A percentile compares a stretch with the other conserved stretches of the same genome.
Conservation (phyloP, 1,140 invertebrate genomes). For the Hydropsyche tenuis region DNA sequence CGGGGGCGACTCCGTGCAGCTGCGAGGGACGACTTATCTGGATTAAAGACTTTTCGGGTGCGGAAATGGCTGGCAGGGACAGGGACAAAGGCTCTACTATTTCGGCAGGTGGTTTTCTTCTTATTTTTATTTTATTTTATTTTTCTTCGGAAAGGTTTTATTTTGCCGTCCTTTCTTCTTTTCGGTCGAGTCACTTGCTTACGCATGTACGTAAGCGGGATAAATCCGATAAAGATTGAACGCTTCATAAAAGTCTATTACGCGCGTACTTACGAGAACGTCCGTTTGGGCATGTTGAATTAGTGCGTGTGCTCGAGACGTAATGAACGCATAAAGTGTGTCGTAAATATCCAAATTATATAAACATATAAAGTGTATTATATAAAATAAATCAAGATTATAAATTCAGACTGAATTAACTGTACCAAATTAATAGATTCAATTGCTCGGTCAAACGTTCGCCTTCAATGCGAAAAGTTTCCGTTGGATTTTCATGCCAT, state of each 20-base stretch:
- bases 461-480: no score
- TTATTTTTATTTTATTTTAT: constrained; percentile 12
- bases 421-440: no score
- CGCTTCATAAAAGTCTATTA: constrained; percentile 24
- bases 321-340: no score
- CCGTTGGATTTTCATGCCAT: no score
- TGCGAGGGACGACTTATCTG: constrained; percentile 43
- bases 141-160: constrained; percentile 7
- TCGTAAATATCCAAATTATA: no score
- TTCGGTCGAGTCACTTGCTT: no score
- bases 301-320: no score
- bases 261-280: background rate
- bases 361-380: no score
- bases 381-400: no score
- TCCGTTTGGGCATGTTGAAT: background rate
- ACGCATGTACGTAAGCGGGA: background rate
- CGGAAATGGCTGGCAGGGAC: constrained; percentile 29
- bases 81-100: constrained; percentile 33
- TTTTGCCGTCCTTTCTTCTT: no score
- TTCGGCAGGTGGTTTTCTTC: constrained; percentile 28
- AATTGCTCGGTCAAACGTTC: no score
- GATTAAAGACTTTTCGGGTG: constrained; percentile 46
- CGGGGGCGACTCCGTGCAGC: constrained; percentile 18
- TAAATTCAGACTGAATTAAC: no score
- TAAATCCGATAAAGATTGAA: constrained; percentile 22